Evolutionary conservation across 2,113 vertebrate species (phyloP).

Genomic region (Cercocebus atys): DNA sequence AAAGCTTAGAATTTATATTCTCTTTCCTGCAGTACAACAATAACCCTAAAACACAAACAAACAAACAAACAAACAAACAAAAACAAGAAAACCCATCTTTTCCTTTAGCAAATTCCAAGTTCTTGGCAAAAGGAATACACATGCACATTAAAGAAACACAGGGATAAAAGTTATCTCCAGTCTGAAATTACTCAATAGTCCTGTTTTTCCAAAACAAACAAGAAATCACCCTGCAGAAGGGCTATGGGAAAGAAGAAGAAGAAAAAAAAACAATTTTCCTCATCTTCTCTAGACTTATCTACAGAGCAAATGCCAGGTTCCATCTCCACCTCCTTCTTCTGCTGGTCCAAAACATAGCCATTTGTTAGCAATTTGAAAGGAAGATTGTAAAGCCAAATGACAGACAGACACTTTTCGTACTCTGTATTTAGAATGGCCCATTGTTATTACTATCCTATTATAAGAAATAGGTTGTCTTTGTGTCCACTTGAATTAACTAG

Average conservation of each 20-base stretch:
- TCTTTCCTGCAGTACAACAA: not conserved
- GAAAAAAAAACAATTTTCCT: not conserved
- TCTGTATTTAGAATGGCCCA: not conserved
- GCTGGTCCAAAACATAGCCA: not conserved
- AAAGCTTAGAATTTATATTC: not conserved
- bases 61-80: too few species aligned
- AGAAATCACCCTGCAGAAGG: not conserved
- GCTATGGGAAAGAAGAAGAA: not conserved
- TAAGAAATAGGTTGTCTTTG: not conserved
- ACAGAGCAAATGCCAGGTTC: not conserved
- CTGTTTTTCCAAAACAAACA: not conserved
- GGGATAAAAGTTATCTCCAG: not conserved
- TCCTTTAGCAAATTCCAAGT: not conserved
- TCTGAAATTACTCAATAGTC: not conserved
- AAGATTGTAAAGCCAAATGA: not conserved
- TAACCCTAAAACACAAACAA: not conserved
- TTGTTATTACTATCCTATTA: not conserved
- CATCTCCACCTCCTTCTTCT: not conserved
- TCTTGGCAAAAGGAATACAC: not conserved
- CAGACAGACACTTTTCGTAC: not conserved
- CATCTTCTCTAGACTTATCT: not conserved
- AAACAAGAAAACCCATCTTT: not conserved
- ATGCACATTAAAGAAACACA: not conserved
- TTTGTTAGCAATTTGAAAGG: not conserved
- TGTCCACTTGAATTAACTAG: not conserved